Percentiles rank a stretch among this genome's conserved stretches.
Conservation (phyloP, 2,888 invertebrate genomes). For the Chironomus riparius region DNA sequence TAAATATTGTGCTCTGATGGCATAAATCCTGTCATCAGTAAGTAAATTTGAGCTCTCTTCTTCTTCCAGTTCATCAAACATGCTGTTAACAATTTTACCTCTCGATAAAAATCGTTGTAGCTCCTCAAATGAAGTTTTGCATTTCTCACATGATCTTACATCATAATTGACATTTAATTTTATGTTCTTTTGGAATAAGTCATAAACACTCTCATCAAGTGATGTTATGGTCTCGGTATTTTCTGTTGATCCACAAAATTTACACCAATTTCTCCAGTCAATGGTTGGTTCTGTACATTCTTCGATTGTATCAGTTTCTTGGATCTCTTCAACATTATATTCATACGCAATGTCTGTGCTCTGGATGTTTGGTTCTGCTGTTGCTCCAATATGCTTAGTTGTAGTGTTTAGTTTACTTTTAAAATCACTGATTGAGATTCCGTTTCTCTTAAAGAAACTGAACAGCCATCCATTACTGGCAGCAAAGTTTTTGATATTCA, state of each 20-base stretch:
- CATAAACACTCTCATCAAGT: neutral
- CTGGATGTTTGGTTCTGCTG: neutral
- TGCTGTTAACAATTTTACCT: neutral
- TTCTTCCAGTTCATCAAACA: neutral
- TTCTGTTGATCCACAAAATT: neutral
- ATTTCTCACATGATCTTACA: neutral
- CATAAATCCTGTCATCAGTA: neutral
- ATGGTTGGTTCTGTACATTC: neutral
- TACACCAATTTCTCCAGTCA: neutral
- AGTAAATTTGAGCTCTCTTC: neutral
- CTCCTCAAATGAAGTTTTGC: neutral
- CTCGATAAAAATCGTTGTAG: neutral
- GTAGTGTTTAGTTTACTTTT: neutral
- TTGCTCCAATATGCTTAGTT: neutral
- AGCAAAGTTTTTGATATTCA: neutral
- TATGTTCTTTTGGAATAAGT: too few relatives aligned
- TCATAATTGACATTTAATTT: neutral
- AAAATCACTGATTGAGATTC: neutral
- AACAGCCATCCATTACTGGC: constrained; percentile 25
- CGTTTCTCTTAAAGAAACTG: constrained; percentile 18
- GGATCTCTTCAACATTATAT: neutral
- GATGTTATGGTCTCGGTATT: neutral
- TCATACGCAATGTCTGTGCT: neutral
- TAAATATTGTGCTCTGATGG: neutral
- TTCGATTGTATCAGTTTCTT: neutral